Base-by-base conservation (phyloP, 2,113 vertebrate species). In the Mustela lutreola region DNA sequence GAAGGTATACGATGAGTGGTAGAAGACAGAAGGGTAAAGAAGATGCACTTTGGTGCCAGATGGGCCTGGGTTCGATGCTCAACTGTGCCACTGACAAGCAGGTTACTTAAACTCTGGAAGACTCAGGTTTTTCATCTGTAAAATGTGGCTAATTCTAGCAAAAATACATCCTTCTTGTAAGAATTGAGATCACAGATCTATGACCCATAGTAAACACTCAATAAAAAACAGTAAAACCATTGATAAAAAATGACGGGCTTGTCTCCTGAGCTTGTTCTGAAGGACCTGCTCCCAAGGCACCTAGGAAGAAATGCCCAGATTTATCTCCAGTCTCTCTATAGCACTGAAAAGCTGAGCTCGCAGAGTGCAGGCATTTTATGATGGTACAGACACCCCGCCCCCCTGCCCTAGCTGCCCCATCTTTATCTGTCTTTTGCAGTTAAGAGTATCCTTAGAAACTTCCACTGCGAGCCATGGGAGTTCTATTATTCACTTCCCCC, bases 401-500 rank as follows among this genome's bases (percentile, higher is more conserved):
- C 11, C 42, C 4, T 5, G 12, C 42, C 78, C 84, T 50, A 45
- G 36, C 26, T 2, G 39, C 5, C 7, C 81, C 11, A 60, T 48
- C 45, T 22, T 2, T 65, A 28, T 24, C 82, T 70, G 22, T 31
- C 88, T 56, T 98, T 98, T 98, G 98, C 28, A 98, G 99, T 98
- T 98, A 98, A 94, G 94, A 98, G 97, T 93, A 98, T 98, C 98
- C 98, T 99, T 99, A 98, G 98, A 98, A 99, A 31, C 18, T 99
- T 98, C 98, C 93, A 97, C 93, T 94, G 97, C 89, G 94, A 96
- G 94, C 97, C 98, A 97, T 90, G 97, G 98, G 98, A 98, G 16
- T 98, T 58, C 36, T 98, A 98, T 98, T 99, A 98, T 98, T 98
- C 98, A 98, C 98, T 98, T 98, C 98, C 98, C 98, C 97, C 97